A percentile compares a stretch with the other conserved stretches of the same genome.
phyloP scores from a whole-genome alignment of 2,797 vertebrate species.

The Prionace glauca region DNA sequence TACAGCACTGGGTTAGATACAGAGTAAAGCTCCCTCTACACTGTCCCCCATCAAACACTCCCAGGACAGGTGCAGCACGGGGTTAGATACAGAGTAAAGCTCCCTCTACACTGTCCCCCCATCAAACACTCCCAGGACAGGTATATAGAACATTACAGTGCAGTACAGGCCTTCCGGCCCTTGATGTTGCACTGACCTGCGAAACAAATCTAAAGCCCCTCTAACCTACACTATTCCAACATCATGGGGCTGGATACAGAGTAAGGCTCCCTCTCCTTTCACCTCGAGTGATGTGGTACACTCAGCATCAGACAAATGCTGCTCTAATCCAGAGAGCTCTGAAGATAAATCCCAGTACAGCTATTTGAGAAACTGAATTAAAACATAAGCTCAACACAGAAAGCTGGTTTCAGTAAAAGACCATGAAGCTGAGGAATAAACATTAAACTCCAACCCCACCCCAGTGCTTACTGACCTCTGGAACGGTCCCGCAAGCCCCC shows the following conservation, averaged over 20 bases:
- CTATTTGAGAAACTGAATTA: background rate
- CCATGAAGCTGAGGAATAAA: background rate
- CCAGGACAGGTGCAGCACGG: background rate
- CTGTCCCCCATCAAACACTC: background rate
- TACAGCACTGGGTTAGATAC: background rate
- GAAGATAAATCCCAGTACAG: background rate
- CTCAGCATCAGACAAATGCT: background rate
- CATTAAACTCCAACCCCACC: background rate
- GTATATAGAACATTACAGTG: too few relatives aligned
- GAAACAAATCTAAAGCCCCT: too few relatives aligned
- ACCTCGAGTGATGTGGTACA: background rate
- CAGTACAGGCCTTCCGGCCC: too few relatives aligned
- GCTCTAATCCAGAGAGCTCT: background rate
- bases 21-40: conserved; percentile 4
- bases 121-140: background rate
- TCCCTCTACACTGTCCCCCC: background rate
- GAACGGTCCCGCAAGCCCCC: too few relatives aligned
- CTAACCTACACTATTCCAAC: too few relatives aligned
- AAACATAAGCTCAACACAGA: background rate
- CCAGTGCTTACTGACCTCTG: too few relatives aligned
- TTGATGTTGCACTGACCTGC: too few relatives aligned
- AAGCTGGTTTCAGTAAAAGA: background rate
- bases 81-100: background rate
- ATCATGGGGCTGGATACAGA: background rate
- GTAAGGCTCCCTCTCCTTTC: background rate